phyloP scores from a whole-genome alignment of 2,888 invertebrate species.

The Plagodis dolabraria region DNA sequence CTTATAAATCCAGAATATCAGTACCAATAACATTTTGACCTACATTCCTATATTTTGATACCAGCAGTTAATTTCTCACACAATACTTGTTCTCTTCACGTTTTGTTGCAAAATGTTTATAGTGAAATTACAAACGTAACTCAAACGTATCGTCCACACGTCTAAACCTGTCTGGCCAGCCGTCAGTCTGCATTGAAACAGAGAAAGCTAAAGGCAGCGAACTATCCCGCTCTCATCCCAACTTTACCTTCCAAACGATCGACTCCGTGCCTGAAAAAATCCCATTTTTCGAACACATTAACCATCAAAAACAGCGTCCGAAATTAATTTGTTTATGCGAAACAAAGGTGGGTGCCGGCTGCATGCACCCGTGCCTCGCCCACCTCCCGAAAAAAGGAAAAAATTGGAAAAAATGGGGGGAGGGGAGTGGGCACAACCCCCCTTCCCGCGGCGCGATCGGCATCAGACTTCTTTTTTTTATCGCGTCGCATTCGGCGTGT shows the following conservation, averaged over 20 bases:
- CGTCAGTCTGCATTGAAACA: constrained; percentile 9
- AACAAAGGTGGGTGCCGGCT: constrained; percentile 83
- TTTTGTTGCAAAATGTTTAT: background rate
- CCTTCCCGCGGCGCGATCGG: constrained; percentile 82
- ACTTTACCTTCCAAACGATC: constrained; percentile 45
- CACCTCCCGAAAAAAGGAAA: constrained; percentile 80
- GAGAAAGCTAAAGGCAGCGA: constrained; percentile 16
- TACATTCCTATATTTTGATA: background rate
- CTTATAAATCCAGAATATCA: background rate
- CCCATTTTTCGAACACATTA: constrained; percentile 78
- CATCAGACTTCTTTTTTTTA: constrained; percentile 84
- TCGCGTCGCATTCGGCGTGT: constrained; percentile 82
- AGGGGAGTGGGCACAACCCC: constrained; percentile 47
- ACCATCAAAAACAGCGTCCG: constrained; percentile 82
- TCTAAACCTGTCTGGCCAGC: background rate
- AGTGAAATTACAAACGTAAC: too few relatives aligned
- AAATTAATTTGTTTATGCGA: constrained; percentile 85
- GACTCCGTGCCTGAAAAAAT: constrained; percentile 43
- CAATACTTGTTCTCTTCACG: background rate
- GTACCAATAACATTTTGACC: background rate
- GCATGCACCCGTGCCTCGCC: constrained; percentile 81
- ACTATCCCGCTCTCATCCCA: constrained; percentile 31
- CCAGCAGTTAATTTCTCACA: background rate
- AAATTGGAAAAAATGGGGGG: constrained; percentile 62
- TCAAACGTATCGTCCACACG: too few relatives aligned